Evolutionary conservation across 2,113 vertebrate species (phyloP).

Genomic region (Pseudorectes ferrugineus): DNA sequence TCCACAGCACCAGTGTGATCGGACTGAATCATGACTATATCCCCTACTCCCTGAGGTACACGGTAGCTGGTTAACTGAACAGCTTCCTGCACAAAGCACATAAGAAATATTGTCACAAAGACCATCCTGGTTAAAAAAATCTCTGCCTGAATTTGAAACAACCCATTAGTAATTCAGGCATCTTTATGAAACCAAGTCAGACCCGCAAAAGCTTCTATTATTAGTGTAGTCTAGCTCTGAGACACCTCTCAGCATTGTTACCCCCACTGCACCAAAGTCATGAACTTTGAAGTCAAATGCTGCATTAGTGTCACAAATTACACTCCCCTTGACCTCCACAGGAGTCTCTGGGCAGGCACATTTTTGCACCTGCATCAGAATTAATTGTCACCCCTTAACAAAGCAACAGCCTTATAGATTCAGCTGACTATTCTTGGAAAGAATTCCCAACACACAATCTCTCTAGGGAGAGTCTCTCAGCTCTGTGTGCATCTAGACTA

Average conservation of each 20-base stretch:
- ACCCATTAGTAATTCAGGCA: background rate
- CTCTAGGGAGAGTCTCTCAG: background rate
- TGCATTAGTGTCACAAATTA: background rate
- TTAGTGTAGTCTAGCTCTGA: background rate
- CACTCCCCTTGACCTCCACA: background rate
- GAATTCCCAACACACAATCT: background rate
- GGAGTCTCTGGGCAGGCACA: background rate
- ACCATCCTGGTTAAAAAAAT: background rate
- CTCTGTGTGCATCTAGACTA: background rate
- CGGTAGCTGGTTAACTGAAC: constrained; percentile 50
- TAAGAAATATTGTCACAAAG: background rate
- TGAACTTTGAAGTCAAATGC: background rate
- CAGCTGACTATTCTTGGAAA: background rate
- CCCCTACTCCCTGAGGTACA: constrained; percentile 71
- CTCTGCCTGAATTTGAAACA: background rate
- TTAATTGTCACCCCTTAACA: background rate
- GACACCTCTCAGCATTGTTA: background rate
- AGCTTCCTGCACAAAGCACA: constrained; percentile 63
- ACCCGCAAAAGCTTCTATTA: background rate
- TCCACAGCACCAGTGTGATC: constrained; percentile 78
- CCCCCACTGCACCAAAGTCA: background rate
- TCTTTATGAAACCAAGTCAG: background rate
- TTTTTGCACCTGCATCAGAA: background rate
- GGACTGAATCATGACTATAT: constrained; percentile 82
- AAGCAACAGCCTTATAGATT: background rate